phyloP scores from a whole-genome alignment of 2,113 vertebrate genomes.

The Tragelaphus scriptus region DNA sequence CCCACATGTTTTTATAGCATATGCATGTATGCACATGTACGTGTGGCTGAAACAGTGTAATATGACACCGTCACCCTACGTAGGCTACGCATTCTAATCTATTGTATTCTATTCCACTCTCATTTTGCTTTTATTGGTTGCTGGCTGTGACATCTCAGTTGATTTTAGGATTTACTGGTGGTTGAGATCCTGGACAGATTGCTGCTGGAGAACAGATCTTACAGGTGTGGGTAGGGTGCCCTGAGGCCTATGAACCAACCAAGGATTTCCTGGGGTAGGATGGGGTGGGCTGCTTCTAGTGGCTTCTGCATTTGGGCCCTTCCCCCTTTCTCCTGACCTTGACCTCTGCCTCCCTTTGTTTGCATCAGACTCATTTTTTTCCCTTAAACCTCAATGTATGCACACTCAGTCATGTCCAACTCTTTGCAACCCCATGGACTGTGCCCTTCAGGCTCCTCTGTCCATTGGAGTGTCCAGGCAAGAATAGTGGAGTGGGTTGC shows the following conservation, averaged over 20 bases:
- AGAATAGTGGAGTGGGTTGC: neutral
- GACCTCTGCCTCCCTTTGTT: neutral
- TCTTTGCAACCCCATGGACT: neutral
- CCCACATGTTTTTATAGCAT: neutral
- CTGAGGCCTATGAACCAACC: neutral
- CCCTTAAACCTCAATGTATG: neutral
- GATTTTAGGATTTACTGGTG: accelerated
- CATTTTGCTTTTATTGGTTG: accelerated
- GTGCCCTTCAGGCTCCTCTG: neutral
- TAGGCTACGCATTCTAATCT: neutral
- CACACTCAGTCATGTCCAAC: neutral
- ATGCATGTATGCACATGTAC: accelerated
- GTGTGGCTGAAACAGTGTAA: neutral
- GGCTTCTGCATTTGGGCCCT: neutral
- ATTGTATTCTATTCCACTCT: too few relatives aligned
- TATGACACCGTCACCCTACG: accelerated
- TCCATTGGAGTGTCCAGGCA: neutral
- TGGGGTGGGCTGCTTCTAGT: neutral
- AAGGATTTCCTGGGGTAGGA: neutral
- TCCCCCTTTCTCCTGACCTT: neutral
- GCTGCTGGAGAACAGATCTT: neutral
- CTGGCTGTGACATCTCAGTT: neutral
- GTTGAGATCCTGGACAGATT: accelerated
- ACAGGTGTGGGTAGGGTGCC: neutral
- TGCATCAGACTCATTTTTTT: neutral